These are phyloP conservation scores for Drosophila lini DNA, from an alignment of 1,140 invertebrate species.

Conservation along the genomic window DNA sequence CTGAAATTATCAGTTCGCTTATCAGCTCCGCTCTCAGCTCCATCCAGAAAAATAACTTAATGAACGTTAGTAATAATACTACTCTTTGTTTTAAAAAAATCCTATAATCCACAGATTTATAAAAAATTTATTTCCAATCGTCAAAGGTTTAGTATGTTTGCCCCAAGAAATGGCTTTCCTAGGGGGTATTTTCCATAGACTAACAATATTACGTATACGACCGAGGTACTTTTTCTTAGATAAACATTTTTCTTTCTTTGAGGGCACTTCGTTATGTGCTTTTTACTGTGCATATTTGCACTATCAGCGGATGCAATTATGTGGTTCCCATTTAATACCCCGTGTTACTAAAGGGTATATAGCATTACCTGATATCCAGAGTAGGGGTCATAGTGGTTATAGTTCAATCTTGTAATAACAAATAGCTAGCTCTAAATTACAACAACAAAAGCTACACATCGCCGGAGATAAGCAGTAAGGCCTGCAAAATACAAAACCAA, in stretches of 20 bases:
- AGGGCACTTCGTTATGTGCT: not conserved
- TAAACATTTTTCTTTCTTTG: not conserved
- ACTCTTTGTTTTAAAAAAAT: too few relatives aligned
- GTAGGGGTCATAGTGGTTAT: not conserved
- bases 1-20: too few relatives aligned
- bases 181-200: not conserved
- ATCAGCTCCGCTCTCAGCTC: too few relatives aligned
- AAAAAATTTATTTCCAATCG: constrained; percentile 7
- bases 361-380: not conserved
- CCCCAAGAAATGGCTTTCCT: not conserved
- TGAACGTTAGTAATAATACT: constrained; percentile 30
- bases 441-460: not conserved
- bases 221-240: not conserved
- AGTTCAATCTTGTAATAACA: not conserved
- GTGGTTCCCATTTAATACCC: not conserved
- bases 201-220: constrained; percentile 2
- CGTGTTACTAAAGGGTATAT: not conserved
- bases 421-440: too few relatives aligned
- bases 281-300: constrained; percentile 3
- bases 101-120: too few relatives aligned
- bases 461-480: not conserved
- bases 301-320: constrained; percentile 6
- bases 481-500: not conserved
- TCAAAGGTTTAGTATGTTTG: not conserved
- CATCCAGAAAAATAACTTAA: constrained; percentile 2